phyloP scores from a whole-genome alignment of 2,113 vertebrate genomes.

The Dermatemys mawii region DNA sequence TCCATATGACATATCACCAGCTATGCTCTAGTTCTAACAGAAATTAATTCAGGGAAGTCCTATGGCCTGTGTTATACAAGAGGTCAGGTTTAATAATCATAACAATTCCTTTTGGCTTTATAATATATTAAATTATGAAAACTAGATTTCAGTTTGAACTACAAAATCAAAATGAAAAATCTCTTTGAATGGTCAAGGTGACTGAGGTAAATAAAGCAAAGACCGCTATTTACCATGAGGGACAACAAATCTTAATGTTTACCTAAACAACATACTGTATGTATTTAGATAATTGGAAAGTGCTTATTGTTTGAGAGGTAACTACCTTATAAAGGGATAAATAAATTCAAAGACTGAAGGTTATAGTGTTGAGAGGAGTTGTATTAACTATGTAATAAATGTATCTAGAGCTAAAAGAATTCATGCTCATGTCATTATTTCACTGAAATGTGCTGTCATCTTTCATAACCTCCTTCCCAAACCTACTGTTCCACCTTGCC shows the following conservation, averaged over 20 bases:
- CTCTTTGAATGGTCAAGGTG: neutral
- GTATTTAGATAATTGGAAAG: neutral
- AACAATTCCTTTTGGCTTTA: neutral
- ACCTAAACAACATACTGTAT: neutral
- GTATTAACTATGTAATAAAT: neutral
- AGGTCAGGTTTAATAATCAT: neutral
- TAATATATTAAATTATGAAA: neutral
- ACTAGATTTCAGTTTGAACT: slow-evolving; percentile 21
- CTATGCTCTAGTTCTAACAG: neutral
- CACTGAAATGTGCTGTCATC: neutral
- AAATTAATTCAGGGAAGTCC: neutral
- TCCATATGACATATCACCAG: slow-evolving; percentile 30
- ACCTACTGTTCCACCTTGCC: neutral
- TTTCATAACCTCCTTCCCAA: neutral
- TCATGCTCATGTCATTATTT: neutral
- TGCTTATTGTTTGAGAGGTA: neutral
- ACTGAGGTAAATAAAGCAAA: neutral
- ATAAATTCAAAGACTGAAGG: neutral
- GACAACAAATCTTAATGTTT: neutral
- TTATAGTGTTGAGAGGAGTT: neutral
- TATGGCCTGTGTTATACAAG: neutral
- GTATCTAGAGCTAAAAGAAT: neutral
- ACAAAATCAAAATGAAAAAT: neutral
- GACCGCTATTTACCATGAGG: neutral
- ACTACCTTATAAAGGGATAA: neutral